Conservation (phyloP, 2,113 vertebrate species). For the Anser cygnoides region DNA sequence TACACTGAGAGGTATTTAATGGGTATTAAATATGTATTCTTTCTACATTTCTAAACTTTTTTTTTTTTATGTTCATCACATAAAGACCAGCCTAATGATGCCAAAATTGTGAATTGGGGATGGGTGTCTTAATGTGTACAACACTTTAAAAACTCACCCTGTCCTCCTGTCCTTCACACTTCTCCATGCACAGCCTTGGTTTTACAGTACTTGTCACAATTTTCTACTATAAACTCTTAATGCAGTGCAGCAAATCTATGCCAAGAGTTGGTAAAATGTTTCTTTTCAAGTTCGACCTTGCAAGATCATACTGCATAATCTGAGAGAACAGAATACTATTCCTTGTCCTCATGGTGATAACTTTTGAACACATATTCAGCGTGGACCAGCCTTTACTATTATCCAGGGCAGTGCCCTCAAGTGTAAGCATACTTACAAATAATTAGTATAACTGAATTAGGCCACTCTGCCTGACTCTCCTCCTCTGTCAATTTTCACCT, state of each 20-base stretch:
- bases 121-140: not conserved
- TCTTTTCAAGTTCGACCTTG: not conserved
- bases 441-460: not conserved
- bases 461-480: not conserved
- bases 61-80: not conserved
- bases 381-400: not conserved
- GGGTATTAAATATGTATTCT: not conserved
- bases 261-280: not conserved
- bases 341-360: not conserved
- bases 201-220: not conserved
- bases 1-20: not conserved
- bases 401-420: not conserved
- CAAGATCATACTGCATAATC: not conserved
- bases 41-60: not conserved
- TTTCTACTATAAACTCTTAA: not conserved
- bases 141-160: not conserved
- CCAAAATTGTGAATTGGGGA: not conserved
- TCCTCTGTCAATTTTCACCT: not conserved
- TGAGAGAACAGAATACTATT: not conserved
- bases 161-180: not conserved
- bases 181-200: not conserved
- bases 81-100: not conserved
- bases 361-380: not conserved
- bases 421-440: not conserved
- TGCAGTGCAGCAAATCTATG: not conserved